These are phyloP conservation scores for Reticulitermes speratus DNA, from an alignment of 1,140 invertebrate species.

Conservation along the genomic window DNA sequence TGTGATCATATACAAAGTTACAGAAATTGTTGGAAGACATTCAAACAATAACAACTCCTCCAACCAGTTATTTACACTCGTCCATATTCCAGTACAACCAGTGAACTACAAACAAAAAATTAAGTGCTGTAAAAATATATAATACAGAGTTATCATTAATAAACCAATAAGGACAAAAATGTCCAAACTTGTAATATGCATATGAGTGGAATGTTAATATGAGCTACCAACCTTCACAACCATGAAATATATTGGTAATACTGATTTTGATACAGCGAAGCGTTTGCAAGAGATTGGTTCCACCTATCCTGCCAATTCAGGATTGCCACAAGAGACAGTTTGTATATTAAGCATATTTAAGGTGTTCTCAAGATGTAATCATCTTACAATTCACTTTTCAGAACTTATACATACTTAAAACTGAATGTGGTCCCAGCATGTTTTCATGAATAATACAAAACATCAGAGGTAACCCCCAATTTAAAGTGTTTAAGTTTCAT, in stretches of 20 bases:
- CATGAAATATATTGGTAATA: not conserved
- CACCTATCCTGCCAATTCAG: not conserved
- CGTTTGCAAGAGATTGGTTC: not conserved
- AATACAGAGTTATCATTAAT: not conserved
- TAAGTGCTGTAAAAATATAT: not conserved
- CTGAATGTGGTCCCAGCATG: not conserved
- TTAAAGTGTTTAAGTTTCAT: no score
- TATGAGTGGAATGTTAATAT: not conserved
- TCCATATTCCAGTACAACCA: not conserved
- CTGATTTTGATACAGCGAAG: not conserved
- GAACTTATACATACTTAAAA: not conserved
- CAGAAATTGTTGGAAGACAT: not conserved
- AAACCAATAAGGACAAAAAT: not conserved
- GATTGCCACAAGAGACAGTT: not conserved
- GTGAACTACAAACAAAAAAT: not conserved
- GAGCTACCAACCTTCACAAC: conserved; percentile 6
- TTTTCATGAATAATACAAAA: not conserved
- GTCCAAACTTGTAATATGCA: not conserved
- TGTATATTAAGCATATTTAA: not conserved
- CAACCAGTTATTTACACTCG: not conserved
- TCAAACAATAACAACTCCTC: not conserved
- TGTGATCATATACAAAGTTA: not conserved
- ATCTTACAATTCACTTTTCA: no score
- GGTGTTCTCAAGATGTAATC: no score
- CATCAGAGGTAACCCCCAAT: no score